A percentile compares a stretch with the other conserved stretches of the same genome.
Conservation (phyloP, 2,888 invertebrate genomes). For the Rotaria magnacalcarata region DNA sequence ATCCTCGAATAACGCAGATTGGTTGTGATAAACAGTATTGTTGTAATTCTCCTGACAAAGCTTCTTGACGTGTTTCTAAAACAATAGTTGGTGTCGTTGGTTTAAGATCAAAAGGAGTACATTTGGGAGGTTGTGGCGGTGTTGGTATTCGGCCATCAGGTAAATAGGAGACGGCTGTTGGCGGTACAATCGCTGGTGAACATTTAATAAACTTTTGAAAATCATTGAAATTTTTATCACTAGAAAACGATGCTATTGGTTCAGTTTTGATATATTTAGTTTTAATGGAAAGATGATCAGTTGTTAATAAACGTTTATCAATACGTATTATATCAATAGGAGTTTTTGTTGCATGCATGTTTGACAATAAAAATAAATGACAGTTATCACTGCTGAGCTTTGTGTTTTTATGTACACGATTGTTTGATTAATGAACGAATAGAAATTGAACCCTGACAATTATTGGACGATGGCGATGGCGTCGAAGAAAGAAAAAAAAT, state of each 20-base stretch:
- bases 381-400: not conserved
- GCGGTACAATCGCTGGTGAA: not conserved
- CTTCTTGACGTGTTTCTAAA: conserved; percentile 91
- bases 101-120: conserved; percentile 62
- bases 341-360: not conserved
- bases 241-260: not conserved
- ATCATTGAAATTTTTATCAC: not conserved
- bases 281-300: not conserved
- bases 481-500: no score
- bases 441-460: not conserved
- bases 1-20: conserved; percentile 87
- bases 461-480: not conserved
- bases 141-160: conserved; percentile 5
- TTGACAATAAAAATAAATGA: not conserved
- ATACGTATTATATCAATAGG: not conserved
- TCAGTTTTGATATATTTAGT: not conserved
- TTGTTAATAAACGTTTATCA: conserved; percentile 13
- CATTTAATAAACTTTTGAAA: not conserved
- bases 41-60: conserved; percentile 88
- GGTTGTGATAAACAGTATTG: conserved; percentile 95
- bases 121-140: not conserved
- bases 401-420: not conserved
- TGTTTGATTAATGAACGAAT: conserved; percentile 16
- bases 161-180: not conserved
- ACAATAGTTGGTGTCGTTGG: conserved; percentile 82